Base-by-base conservation (phyloP, 2,797 vertebrate species). In the Gymnopithys bicolor region DNA sequence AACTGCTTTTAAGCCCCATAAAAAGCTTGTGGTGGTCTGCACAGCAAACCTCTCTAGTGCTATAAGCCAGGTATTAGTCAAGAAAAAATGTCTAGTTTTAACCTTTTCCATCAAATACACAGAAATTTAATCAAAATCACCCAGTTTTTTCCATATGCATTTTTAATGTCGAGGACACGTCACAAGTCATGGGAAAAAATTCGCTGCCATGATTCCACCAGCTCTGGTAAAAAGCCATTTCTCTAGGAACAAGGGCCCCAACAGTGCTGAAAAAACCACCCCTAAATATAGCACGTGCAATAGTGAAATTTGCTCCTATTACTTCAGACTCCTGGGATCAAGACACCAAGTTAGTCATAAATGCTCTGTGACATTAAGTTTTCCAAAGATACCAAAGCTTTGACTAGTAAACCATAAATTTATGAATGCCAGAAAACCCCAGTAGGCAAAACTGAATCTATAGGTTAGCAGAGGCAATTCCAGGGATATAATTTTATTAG, bases 361-460 rank as follows among this genome's bases (percentile, higher is more conserved):
- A 88, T 53, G 79, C 49, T 84, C 70, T 89, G 70, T 84, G 91
- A 92, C 87, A 93, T 82, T 69, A 93, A 30, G 55, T 93, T 96
- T 95, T 94, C 91, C 91, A 94, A 95, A 88, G 77, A 79, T 43
- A 87, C 76, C 87, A 86, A 85, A 93, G 70, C 66, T 85, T 78
- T 53, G 25, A 78, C 51, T 28, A 67, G 87, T 81, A 97, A 96
- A 83, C 84, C 62, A 17, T 67, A 64, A 93, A 86, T 88, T 89
- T 84, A 66, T 21, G 80, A 86, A 88, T 14, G 9, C 33, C 55
- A 84, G 91, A 81, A 93, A 93, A 66, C 23, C 39, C 74, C 63
- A 79, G 37, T 0, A 91, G 87, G 70, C 84, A 89, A 82, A 93
- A 88, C 13, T 12, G 39, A 90, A 63, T 51, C 48, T 76, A 76